Base-by-base conservation (phyloP, 1,140 invertebrate species). In the Magallana gigas region DNA sequence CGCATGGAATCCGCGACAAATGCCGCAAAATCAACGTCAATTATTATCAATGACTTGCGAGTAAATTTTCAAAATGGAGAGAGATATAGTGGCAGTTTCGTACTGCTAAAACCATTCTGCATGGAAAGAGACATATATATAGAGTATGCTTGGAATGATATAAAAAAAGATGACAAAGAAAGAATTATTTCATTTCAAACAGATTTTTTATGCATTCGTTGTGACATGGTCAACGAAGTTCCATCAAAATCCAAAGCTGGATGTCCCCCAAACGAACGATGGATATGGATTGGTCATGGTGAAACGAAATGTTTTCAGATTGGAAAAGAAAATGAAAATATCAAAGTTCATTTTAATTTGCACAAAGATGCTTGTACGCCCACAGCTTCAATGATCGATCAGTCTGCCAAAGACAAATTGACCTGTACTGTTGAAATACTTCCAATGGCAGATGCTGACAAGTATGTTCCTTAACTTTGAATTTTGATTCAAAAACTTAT, bases 1-100 rank as follows among this genome's bases (percentile, higher is more conserved):
- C 83, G 86, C 16, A 90, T 91, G 90, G 91, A 91, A 71, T 89
- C 88, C 60, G 91, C 88, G 0, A 84, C 85, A 1, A 87, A 76
- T 8, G 85, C 91, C 8, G 87, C 85, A 12, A 85, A 58, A 29
- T 86, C 81, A 16, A 56, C 85, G 9, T 58, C 87, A 56, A 68
- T 87, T 14, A 85, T 68, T 18, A 89, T 90, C 16, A 88, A 88
- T 18, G 85, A 88, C 85, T 68, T 90, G 0, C 85, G 59, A 6
- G 89, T 90, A 1, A 81, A 85, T 58, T 88, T 89, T 83, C 56
- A 83, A 36, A 29, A 58, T 48, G 23, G 80, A 29, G 68, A 29
- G 12, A 76, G 8, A 57, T 86, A 58, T 18, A 80, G 68, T 16
- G 89, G 89, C 9, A 86, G 56, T 12, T 88, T 90, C 83, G 71